These are phyloP conservation scores for Chaetoderma sp. DNA, from an alignment of 2,888 invertebrate genomes.

Conservation along the genomic window DNA sequence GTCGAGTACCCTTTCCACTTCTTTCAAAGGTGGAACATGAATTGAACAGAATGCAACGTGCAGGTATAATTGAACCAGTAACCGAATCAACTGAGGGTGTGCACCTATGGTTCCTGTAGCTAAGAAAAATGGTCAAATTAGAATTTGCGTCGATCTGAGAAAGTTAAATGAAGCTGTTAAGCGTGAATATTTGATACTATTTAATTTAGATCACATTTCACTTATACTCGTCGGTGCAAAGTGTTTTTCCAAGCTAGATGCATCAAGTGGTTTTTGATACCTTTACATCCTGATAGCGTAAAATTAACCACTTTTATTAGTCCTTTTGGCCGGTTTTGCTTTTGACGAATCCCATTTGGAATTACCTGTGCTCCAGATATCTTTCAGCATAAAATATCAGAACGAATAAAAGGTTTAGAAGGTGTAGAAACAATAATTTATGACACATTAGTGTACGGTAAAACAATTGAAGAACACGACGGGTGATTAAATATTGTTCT, in stretches of 20 bases:
- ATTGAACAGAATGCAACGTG: conserved; percentile 26
- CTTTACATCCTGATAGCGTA: conserved; percentile 15
- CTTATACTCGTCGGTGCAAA: conserved; percentile 25
- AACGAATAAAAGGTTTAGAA: conserved; percentile 7
- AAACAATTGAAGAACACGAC: conserved; percentile 31
- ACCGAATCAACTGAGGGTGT: conserved; percentile 31
- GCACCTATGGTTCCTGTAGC: conserved; percentile 33
- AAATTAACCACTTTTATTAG: conserved; percentile 27
- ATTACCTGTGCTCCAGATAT: conserved; percentile 12
- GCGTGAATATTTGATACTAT: conserved; percentile 26
- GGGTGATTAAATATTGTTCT: conserved; percentile 15
- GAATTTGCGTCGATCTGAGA: conserved; percentile 33
- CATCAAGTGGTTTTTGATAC: conserved; percentile 24
- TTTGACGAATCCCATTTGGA: conserved; percentile 12
- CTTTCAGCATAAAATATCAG: conserved; percentile 21
- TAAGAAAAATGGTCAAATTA: conserved; percentile 25
- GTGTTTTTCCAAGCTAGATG: conserved; percentile 27
- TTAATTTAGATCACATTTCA: conserved; percentile 26
- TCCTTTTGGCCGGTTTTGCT: conserved; percentile 26
- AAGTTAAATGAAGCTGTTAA: conserved; percentile 27
- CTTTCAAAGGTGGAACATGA: conserved; percentile 24
- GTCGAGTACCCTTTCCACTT: conserved; percentile 22
- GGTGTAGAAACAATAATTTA: conserved; percentile 12
- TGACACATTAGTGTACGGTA: conserved; percentile 29
- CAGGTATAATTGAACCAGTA: conserved; percentile 28